Percentiles rank a stretch among this genome's conserved stretches.
Evolutionary conservation across 64 coral and sea anemone species (phyloP).

Genomic region (Astreopora myriophthalma): DNA sequence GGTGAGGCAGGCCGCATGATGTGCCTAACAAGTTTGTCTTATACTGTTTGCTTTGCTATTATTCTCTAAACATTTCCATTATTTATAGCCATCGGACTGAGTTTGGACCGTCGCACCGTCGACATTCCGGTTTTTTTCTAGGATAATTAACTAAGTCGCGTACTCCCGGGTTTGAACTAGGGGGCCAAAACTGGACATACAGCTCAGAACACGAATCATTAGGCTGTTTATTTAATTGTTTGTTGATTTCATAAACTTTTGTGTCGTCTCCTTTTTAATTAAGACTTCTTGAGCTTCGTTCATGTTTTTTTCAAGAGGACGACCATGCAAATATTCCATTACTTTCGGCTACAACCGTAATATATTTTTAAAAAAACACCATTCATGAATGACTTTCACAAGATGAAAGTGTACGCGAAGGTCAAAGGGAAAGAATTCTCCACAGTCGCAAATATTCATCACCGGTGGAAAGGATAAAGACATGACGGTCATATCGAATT

Average conservation of each 20-base stretch:
- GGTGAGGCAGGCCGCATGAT: not conserved
- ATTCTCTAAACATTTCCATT: not conserved
- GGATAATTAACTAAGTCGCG: too few relatives aligned
- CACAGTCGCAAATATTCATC: too few relatives aligned
- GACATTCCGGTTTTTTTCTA: too few relatives aligned
- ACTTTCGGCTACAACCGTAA: not conserved
- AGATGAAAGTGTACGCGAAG: not conserved
- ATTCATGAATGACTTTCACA: not conserved
- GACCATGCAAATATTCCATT: not conserved
- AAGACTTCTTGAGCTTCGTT: not conserved
- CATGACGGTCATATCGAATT: too few relatives aligned
- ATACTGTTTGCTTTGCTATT: not conserved
- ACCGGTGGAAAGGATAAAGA: too few relatives aligned
- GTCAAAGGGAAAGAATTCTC: too few relatives aligned
- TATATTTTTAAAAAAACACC: not conserved
- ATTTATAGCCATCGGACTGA: not conserved
- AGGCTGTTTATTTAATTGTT: not conserved
- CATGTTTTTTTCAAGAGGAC: not conserved
- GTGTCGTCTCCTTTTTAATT: not conserved
- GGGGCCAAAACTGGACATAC: too few relatives aligned
- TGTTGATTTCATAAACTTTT: not conserved
- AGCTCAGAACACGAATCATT: too few relatives aligned
- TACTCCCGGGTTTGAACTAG: too few relatives aligned
- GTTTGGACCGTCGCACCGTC: not conserved
- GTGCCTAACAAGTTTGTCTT: not conserved